Conservation (phyloP, 2,113 vertebrate genomes). For the Syngnathus scovelli region DNA sequence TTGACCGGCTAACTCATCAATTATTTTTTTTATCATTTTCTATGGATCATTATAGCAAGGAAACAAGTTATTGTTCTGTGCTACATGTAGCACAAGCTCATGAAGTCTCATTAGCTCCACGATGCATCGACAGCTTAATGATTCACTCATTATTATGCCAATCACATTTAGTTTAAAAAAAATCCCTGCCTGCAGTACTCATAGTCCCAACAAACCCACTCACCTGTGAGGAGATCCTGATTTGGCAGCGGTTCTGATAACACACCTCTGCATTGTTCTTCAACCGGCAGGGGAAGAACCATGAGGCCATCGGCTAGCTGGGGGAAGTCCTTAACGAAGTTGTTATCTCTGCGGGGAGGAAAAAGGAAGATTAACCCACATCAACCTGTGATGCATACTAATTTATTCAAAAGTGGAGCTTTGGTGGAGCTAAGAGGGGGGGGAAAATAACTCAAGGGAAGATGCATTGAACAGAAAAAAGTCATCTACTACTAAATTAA, state of each 20-base stretch:
- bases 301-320: conserved; percentile 91
- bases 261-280: conserved; percentile 93
- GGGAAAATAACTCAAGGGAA: background rate
- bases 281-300: conserved; percentile 92
- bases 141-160: no score
- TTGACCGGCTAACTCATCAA: no score
- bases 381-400: background rate
- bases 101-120: no score
- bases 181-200: background rate
- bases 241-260: conserved; percentile 91
- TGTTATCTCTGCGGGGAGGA: conserved; percentile 81
- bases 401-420: background rate
- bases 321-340: conserved; percentile 98
- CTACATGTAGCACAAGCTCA: no score
- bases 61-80: no score
- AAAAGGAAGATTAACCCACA: background rate
- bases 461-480: background rate
- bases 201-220: background rate
- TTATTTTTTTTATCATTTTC: no score
- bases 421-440: background rate
- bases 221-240: conserved; percentile 89
- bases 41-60: no score
- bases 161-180: no score
- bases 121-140: no score
- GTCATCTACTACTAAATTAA: background rate